Evolutionary conservation across 2,797 vertebrate genomes (phyloP), one percentile per base, ranked within the genome.

Genomic region (Champsocephalus gunnari): DNA sequence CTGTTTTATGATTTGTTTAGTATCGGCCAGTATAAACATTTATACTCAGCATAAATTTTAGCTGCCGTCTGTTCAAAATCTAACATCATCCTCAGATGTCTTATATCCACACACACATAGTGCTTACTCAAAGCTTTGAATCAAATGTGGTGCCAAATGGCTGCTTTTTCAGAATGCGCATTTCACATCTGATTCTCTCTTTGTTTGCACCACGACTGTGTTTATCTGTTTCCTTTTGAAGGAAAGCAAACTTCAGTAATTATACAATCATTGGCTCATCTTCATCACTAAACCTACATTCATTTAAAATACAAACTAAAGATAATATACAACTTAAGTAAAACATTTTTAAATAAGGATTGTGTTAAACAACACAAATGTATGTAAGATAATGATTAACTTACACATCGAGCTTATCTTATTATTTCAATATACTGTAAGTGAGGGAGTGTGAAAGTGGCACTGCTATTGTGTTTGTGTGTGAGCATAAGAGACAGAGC

Each of bases 1-100:
- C 28, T 59, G 9, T 73, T 84, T 80, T 70, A 74, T 79, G 55
- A 38, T 44, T 77, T 67, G 54, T 77, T 78, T 78, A 72, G 75
- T 62, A 50, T 66, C 66, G 55, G 34, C 12, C 49, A 61, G 28
- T 60, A 77, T 76, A 71, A 64, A 79, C 49, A 75, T 75, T 76
- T 86, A 78, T 86, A 32, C 47, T 71, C 66, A 61, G 56, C 55
- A 72, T 77, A 66, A 17, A 74, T 60, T 72, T 80, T 56, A 68
- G 56, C 49, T 57, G 75, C 53, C 59, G 43, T 81, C 63, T 83
- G 57, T 82, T 70, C 45, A 65, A 58, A 61, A 38, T 12, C 19
- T 8, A 66, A 83, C n/a, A 16, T 63, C 38, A 49, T 43, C 47
- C 44, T 61, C 47, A 16, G 9, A 84, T 64, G 66, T 64, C 45